Percentiles rank a stretch among this genome's conserved stretches.
phyloP scores from a whole-genome alignment of 2,797 vertebrate genomes.

The Melanotaenia nigrans region DNA sequence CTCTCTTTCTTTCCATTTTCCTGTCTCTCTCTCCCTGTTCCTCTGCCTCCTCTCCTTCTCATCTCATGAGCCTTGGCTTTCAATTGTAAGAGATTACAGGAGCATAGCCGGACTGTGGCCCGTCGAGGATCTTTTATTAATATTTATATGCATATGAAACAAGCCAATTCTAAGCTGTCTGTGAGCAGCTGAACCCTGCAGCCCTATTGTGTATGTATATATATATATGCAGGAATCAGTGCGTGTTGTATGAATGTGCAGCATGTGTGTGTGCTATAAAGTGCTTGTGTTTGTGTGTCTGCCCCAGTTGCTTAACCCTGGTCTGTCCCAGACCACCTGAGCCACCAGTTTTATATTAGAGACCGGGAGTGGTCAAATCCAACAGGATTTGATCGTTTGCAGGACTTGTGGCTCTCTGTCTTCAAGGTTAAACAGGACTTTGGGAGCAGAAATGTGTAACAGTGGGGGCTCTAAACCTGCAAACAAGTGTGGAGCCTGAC shows the following conservation, averaged over 20 bases:
- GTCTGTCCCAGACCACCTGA: conserved; percentile 60
- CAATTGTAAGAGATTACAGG: conserved; percentile 85
- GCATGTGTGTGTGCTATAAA: conserved; percentile 15
- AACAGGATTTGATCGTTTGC: conserved; percentile 64
- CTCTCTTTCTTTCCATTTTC: conserved; percentile 57
- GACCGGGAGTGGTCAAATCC: conserved; percentile 41
- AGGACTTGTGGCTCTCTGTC: conserved; percentile 58
- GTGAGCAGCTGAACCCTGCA: conserved; percentile 69
- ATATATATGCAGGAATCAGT: conserved; percentile 38
- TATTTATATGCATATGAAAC: conserved; percentile 87
- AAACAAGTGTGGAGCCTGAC: conserved; percentile 72
- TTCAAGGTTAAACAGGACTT: conserved; percentile 79
- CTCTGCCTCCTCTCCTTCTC: conserved; percentile 63
- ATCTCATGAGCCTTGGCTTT: conserved; percentile 83
- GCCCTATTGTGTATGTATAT: conserved; percentile 51
- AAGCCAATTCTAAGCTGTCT: conserved; percentile 75
- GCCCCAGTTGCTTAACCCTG: conserved; percentile 56
- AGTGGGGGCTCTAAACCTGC: conserved; percentile 57
- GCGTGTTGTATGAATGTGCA: conserved; percentile 44
- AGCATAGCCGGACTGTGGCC: conserved; percentile 80
- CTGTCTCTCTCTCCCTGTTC: conserved; percentile 50
- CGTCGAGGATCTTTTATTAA: conserved; percentile 83
- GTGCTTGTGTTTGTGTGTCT: conserved; percentile 23
- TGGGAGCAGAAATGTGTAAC: conserved; percentile 36
- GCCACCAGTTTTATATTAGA: conserved; percentile 60